Percentiles rank a stretch among this genome's conserved stretches.
phyloP scores from a whole-genome alignment of 2,888 invertebrate species.

The Myopa tessellatipennis region DNA sequence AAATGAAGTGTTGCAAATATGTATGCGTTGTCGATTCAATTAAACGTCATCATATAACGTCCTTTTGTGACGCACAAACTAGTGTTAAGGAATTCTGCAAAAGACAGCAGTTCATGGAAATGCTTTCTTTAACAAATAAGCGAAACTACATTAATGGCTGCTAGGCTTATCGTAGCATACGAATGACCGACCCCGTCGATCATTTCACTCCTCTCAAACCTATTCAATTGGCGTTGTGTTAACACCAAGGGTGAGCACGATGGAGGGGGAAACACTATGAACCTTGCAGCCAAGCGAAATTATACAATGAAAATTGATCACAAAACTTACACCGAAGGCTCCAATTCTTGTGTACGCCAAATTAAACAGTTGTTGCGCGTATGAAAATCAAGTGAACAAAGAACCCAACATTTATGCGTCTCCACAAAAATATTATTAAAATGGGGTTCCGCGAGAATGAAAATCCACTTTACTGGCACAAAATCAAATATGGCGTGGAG shows the following conservation, averaged over 20 bases:
- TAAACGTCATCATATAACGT: no score
- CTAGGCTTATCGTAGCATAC: neutral
- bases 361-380: neutral
- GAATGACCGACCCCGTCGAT: neutral
- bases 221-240: neutral
- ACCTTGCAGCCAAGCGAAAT: slow-evolving; percentile 26
- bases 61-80: no score
- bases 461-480: slow-evolving; percentile 47
- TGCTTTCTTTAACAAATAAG: neutral
- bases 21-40: no score
- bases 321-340: slow-evolving; percentile 31
- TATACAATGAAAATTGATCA: slow-evolving; percentile 44
- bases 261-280: neutral
- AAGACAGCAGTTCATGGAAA: neutral
- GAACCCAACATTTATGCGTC: neutral
- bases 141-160: neutral
- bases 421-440: slow-evolving; percentile 37
- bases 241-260: neutral
- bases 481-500: slow-evolving; percentile 66
- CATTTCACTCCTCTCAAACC: neutral
- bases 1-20: no score
- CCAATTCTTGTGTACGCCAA: neutral
- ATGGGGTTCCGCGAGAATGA: slow-evolving; percentile 49
- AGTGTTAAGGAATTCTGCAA: no score
- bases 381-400: neutral